A percentile compares a stretch with the other conserved stretches of the same genome.
Conservation (phyloP, 1,140 invertebrate species). For the Dreissena rostriformis region DNA sequence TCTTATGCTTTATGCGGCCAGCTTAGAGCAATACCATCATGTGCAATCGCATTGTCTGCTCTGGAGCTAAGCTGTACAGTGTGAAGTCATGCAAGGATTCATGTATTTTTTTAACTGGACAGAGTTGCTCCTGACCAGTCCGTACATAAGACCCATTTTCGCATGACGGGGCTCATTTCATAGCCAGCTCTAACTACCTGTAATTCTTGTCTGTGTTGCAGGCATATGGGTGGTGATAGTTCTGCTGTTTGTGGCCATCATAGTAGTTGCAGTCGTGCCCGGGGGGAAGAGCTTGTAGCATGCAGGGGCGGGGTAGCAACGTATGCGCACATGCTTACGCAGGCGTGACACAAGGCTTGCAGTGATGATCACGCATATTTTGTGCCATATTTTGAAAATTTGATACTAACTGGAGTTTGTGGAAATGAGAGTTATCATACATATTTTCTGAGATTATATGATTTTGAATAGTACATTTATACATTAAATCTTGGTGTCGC, state of each 20-base stretch:
- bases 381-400: neutral
- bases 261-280: conserved; percentile 78
- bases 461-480: no score
- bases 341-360: neutral
- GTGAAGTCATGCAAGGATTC: neutral
- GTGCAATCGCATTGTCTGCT: neutral
- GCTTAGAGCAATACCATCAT: no score
- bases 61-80: neutral
- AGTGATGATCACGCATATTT: neutral
- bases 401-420: neutral
- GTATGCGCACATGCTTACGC: neutral
- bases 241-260: conserved; percentile 80
- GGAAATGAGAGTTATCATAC: neutral
- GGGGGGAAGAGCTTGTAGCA: neutral
- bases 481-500: no score
- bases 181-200: neutral
- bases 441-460: neutral
- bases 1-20: no score
- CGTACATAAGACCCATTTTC: neutral
- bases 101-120: neutral
- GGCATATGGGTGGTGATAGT: conserved; percentile 82
- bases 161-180: neutral
- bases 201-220: conserved; percentile 67
- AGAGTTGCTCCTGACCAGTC: neutral
- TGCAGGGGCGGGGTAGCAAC: neutral